These are phyloP conservation scores for Drosophila oshimai DNA, from an alignment of 1,140 invertebrate species.

Conservation along the genomic window DNA sequence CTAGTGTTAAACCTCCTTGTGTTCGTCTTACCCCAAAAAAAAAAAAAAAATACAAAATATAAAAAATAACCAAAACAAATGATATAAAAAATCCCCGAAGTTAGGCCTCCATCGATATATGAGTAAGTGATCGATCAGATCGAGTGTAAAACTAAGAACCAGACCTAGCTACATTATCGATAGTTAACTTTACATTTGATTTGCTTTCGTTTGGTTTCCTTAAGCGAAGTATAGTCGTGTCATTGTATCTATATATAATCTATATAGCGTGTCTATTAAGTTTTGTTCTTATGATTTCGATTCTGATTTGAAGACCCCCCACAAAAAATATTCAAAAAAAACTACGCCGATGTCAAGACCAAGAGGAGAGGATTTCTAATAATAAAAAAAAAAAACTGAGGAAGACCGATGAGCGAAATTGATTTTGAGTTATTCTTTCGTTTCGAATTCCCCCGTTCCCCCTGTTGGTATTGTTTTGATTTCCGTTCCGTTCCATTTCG, in stretches of 20 bases:
- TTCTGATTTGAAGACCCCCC: conserved; percentile 21
- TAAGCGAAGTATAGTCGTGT: conserved; percentile 22
- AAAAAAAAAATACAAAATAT: conserved; percentile 40
- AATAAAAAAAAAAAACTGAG: not conserved
- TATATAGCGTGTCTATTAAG: conserved; percentile 63
- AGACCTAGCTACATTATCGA: conserved; percentile 39
- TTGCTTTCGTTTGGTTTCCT: conserved; percentile 62
- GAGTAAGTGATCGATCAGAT: conserved; percentile 32
- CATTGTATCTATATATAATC: conserved; percentile 25
- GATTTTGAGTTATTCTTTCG: conserved; percentile 1
- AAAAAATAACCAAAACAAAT: conserved; percentile 35
- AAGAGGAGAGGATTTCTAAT: conserved; percentile 19
- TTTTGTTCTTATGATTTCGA: conserved; percentile 61
- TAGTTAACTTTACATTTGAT: conserved; percentile 58
- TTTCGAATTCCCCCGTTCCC: conserved; percentile 6
- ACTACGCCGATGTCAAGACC: conserved; percentile 25
- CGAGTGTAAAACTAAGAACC: conserved; percentile 26
- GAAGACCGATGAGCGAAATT: conserved; percentile 25
- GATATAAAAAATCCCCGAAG: conserved; percentile 28
- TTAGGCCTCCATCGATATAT: conserved; percentile 23
- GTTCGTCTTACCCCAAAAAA: conserved; percentile 86
- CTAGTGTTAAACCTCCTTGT: conserved; percentile 88
- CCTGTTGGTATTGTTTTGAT: too few relatives aligned
- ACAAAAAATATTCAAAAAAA: not conserved
- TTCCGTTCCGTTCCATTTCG: conserved; percentile 21